Evolutionary conservation across 53 echinoderm and acorn worm genomes (phyloP).

Genomic region (Antedon mediterranea): DNA sequence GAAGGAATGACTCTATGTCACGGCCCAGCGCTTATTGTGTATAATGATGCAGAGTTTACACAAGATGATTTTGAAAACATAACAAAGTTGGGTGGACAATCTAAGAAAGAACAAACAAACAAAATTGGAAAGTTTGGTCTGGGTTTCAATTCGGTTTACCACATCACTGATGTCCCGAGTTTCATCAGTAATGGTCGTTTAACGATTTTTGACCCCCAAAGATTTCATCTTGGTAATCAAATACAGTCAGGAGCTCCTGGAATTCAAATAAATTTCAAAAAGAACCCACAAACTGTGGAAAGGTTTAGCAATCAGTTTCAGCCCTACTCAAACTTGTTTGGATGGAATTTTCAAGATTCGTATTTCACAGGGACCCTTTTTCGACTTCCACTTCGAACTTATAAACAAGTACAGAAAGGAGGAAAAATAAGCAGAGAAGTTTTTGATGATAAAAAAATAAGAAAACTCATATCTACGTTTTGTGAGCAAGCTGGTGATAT

Average conservation of each 20-base stretch:
- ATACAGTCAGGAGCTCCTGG: constrained; percentile 39
- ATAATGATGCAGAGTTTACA: constrained; percentile 57
- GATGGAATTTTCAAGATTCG: constrained; percentile 14
- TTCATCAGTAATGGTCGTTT: constrained; percentile 59
- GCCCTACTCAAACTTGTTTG: constrained; percentile 70
- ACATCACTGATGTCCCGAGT: constrained; percentile 77
- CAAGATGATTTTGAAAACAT: constrained; percentile 71
- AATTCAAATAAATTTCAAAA: constrained; percentile 38
- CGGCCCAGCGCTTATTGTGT: constrained; percentile 84
- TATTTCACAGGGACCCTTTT: constrained; percentile 33
- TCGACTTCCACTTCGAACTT: constrained; percentile 57
- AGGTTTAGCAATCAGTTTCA: constrained; percentile 68
- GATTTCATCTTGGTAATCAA: constrained; percentile 39
- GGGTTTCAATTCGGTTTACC: constrained; percentile 89
- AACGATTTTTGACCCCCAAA: constrained; percentile 67
- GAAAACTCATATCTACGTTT: constrained; percentile 18
- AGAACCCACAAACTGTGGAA: constrained; percentile 18
- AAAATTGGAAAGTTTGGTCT: constrained; percentile 86
- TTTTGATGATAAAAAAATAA: constrained; percentile 27
- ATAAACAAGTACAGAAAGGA: constrained; percentile 5
- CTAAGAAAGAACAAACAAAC: constrained; percentile 43
- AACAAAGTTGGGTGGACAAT: constrained; percentile 51
- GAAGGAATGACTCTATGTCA: constrained; percentile 57
- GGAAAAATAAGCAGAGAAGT: constrained; percentile 25
- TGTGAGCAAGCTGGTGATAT: constrained; percentile 33